A percentile compares a stretch with the other conserved stretches of the same genome.
These are phyloP conservation scores for Lasius fuliginosus DNA, from an alignment of 2,888 invertebrate genomes.

Conservation along the genomic window DNA sequence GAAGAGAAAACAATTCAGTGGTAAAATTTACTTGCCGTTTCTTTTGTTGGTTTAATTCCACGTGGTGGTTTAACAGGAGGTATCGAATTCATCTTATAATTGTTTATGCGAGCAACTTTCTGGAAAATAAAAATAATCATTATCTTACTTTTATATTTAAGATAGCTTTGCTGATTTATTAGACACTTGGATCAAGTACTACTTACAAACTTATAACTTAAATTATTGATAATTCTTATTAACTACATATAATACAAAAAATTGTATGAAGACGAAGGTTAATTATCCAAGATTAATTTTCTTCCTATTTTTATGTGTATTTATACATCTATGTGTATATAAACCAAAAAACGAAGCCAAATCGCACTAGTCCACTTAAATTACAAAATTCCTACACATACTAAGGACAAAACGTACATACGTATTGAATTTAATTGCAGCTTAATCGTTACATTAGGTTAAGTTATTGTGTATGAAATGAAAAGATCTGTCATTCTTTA, in stretches of 20 bases:
- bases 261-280: neutral
- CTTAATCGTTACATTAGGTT: neutral
- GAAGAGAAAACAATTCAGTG: neutral
- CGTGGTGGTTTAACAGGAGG: constrained; percentile 95
- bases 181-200: neutral
- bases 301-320: neutral
- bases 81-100: constrained; percentile 88
- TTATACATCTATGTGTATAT: neutral
- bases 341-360: neutral
- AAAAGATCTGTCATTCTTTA: neutral
- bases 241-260: neutral
- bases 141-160: neutral
- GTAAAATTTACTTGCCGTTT: constrained; percentile 89
- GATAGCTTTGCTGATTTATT: neutral
- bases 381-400: neutral
- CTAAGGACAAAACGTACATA: neutral
- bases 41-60: constrained; percentile 94
- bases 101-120: neutral
- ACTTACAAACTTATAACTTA: neutral
- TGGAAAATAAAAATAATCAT: neutral
- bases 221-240: neutral
- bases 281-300: too few species aligned
- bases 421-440: neutral
- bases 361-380: neutral
- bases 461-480: neutral